Evolutionary conservation across 1,140 invertebrate genomes (phyloP).

Genomic region (Lucilia cuprina): DNA sequence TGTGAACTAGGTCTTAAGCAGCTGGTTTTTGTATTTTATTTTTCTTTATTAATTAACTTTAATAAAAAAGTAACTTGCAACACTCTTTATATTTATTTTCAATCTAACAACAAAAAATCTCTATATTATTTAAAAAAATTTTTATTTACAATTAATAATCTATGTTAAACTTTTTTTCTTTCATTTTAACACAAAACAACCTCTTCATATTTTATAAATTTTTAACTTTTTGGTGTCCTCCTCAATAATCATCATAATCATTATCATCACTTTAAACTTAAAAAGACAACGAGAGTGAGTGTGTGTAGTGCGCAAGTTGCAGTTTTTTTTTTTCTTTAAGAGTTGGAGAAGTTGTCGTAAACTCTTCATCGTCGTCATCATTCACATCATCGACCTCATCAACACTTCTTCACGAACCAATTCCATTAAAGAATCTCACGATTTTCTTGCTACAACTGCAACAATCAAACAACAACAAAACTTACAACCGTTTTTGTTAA

Average conservation of each 20-base stretch:
- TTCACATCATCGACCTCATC: conserved; percentile 43
- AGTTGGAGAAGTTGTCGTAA: not conserved
- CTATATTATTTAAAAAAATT: no score
- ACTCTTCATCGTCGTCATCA: conserved; percentile 38
- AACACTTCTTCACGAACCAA: conserved; percentile 43
- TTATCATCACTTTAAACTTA: not conserved
- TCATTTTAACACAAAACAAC: not conserved
- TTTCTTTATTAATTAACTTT: no score
- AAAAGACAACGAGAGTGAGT: not conserved
- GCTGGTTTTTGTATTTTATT: no score
- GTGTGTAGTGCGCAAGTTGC: not conserved
- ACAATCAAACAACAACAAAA: not conserved
- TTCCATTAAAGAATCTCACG: conserved; percentile 43
- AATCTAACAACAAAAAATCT: no score
- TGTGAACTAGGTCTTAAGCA: no score
- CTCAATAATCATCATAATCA: conserved; percentile 2
- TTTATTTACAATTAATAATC: no score
- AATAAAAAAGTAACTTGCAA: no score
- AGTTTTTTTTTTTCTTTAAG: no score
- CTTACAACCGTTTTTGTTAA: not conserved
- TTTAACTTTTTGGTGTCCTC: not conserved
- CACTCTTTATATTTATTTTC: no score
- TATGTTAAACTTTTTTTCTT: no score
- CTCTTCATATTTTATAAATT: not conserved
- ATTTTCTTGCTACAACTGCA: conserved; percentile 37